These are phyloP conservation scores for Eustalomyia histrio DNA, from an alignment of 2,888 invertebrate species.

Conservation along the genomic window DNA sequence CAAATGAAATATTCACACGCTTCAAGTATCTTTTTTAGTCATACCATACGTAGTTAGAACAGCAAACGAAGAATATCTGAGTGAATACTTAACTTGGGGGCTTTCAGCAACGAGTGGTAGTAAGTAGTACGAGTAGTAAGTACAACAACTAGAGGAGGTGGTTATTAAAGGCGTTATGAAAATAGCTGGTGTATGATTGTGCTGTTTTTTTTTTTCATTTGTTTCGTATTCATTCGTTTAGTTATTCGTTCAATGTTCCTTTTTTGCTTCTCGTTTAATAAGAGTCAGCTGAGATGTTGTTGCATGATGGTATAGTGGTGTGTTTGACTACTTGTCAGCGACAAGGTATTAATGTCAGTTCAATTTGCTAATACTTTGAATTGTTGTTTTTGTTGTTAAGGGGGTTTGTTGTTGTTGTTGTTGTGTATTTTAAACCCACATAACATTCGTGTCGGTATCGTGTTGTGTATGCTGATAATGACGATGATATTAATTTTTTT, in stretches of 20 bases:
- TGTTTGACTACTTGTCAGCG: constrained; percentile 55
- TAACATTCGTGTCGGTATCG: constrained; percentile 32
- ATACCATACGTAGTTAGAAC: constrained; percentile 16
- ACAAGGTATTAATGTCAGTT: constrained; percentile 64
- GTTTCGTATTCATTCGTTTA: constrained; percentile 53
- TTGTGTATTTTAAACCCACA: constrained; percentile 34
- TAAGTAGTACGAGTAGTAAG: neutral
- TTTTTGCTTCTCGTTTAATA: constrained; percentile 16
- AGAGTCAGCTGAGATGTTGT: constrained; percentile 20
- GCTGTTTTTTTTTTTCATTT: constrained; percentile 20
- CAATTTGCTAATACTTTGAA: constrained; percentile 53
- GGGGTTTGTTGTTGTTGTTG: neutral
- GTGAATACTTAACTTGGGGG: constrained; percentile 60
- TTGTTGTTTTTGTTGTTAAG: constrained; percentile 46
- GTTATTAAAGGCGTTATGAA: constrained; percentile 37
- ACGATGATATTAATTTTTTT: constrained; percentile 27
- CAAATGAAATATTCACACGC: constrained; percentile 59
- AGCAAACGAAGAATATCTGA: constrained; percentile 46
- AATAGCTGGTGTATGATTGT: constrained; percentile 38
- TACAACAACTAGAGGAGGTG: neutral
- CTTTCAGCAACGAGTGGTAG: constrained; percentile 55
- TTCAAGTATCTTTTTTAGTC: constrained; percentile 46
- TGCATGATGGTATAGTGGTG: constrained; percentile 17
- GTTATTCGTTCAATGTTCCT: constrained; percentile 29
- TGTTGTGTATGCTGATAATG: constrained; percentile 14